Conservation (phyloP, 2,113 vertebrate genomes). For the Toxostoma redivivum region DNA sequence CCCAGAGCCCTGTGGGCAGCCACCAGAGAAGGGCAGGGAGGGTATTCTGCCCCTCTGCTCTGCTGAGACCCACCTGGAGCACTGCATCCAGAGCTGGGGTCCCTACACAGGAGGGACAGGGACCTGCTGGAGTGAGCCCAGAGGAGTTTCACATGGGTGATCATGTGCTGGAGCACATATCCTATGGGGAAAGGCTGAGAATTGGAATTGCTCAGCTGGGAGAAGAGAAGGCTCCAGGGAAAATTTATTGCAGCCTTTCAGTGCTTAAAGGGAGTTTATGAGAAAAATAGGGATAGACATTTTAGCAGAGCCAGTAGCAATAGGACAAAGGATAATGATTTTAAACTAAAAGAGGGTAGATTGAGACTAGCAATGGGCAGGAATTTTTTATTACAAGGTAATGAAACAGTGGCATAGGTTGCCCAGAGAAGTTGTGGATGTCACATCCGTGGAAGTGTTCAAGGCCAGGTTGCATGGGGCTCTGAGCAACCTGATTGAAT, state of each 20-base stretch:
- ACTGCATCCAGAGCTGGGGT: background rate
- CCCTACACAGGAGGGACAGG: background rate
- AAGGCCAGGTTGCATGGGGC: background rate
- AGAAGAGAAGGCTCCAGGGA: background rate
- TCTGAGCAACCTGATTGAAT: background rate
- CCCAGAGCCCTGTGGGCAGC: background rate
- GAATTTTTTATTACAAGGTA: background rate
- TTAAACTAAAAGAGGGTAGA: background rate
- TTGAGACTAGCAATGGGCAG: background rate
- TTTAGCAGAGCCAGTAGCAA: background rate
- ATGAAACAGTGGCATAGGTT: rapidly evolving
- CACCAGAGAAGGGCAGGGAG: background rate
- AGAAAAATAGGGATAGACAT: background rate
- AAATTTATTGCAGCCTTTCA: background rate
- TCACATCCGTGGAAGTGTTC: background rate
- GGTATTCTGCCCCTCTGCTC: background rate
- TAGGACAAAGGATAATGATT: background rate
- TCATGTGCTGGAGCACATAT: background rate
- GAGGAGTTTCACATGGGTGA: background rate
- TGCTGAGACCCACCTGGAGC: background rate
- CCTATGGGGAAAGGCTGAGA: background rate
- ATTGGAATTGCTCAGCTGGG: no score
- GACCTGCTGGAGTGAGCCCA: rapidly evolving
- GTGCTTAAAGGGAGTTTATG: background rate
- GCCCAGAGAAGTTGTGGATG: background rate